Base-by-base conservation (phyloP, 2,113 vertebrate genomes). In the Merops nubicus region DNA sequence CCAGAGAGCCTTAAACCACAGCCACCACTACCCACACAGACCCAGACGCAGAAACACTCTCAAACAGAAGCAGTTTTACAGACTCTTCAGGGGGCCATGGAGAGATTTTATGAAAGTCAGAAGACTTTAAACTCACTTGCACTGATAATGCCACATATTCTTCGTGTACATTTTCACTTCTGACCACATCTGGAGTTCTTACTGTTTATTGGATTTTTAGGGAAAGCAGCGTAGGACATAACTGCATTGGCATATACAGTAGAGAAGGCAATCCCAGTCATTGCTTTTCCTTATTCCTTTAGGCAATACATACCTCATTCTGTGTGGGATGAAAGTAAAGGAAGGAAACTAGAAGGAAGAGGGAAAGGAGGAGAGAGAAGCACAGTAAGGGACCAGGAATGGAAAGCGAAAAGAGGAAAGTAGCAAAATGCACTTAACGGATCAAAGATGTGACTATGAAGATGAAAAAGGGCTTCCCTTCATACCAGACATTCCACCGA, bases 401-500 rank as follows among this genome's bases (percentile, higher is more conserved):
- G 82, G 48, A 79, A 85, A 56, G 21, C 60, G 16, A 73, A 62
- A 91, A 85, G 82, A 56, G 29, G 15, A 45, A 93, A 88, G 40
- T 11, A 73, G 25, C 50, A 83, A 76, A 91, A 93, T 18, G 38
- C 48, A 63, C 53, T 82, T 85, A 96, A 85, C 6, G 3, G 70
- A 77, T 81, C 70, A 95, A 96, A 96, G 85, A 88, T 57, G 64
- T 26, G 85, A 88, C 56, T 9, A 7, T 70, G 48, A 93, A 82
- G 48, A 70, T 78, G 54, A 87, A 64, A 89, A 87, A 53, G 63
- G 34, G 23, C 73, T 86, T 84, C 56, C 70, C 33, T 64, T 94
- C 91, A 89, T 96, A 94, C 92, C 95, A 93, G 89, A 88, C 90
- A 91, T 94, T 94, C 86, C 88, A 91, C 26, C 0, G 1, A 69